Evolutionary conservation across 2,113 vertebrate genomes (phyloP).

Genomic region (Suricata suricatta): DNA sequence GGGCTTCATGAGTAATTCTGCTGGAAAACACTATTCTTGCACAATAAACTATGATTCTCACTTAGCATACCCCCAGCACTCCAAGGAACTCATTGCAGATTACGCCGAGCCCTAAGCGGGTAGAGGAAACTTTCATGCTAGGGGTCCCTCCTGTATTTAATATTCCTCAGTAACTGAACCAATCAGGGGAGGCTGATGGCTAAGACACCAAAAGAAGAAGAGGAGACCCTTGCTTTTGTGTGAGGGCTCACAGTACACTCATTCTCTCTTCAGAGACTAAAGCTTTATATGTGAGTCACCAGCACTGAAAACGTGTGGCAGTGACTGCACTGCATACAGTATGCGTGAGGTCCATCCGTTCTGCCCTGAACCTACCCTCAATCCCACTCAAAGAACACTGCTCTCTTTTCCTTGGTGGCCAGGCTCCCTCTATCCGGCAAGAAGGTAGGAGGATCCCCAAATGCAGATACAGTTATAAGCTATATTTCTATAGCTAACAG

Average conservation of each 20-base stretch:
- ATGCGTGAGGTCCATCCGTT: background rate
- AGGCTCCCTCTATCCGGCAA: background rate
- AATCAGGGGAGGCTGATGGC: background rate
- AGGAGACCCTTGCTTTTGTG: background rate
- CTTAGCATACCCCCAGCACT: background rate
- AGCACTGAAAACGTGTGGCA: background rate
- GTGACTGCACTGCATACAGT: background rate
- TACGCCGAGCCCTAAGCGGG: background rate
- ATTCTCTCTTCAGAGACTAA: background rate
- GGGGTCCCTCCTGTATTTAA: background rate
- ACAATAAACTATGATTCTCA: background rate
- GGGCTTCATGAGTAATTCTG: background rate
- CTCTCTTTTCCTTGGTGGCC: background rate
- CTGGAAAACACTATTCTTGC: background rate
- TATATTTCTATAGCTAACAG: slow-evolving; percentile 18
- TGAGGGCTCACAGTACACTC: background rate
- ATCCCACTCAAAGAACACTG: background rate
- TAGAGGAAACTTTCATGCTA: background rate
- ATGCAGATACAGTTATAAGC: background rate
- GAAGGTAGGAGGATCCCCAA: background rate
- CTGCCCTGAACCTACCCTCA: background rate
- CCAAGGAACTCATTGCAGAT: slow-evolving; percentile 10
- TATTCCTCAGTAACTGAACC: background rate
- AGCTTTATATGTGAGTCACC: background rate
- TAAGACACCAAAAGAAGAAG: background rate